These are phyloP conservation scores for Globodera rostochiensis DNA, from an alignment of 1,140 invertebrate genomes.

Conservation along the genomic window DNA sequence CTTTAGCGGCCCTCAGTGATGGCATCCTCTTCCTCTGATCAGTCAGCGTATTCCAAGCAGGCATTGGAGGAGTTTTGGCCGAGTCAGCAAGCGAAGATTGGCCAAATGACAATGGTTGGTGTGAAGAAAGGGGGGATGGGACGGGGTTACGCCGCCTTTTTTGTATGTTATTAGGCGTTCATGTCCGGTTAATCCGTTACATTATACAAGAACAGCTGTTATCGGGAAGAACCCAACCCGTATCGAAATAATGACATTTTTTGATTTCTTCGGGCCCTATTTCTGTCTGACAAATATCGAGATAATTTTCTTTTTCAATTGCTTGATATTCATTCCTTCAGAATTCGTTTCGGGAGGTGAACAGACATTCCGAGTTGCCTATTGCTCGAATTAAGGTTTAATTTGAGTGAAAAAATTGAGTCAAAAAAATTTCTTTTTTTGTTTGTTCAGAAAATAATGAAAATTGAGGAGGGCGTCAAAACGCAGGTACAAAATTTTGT, in stretches of 20 bases:
- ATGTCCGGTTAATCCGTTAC: too few relatives aligned
- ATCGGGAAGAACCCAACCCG: too few relatives aligned
- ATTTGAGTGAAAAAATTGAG: slow-evolving; percentile 68
- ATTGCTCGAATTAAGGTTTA: slow-evolving; percentile 38
- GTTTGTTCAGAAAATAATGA: slow-evolving; percentile 99
- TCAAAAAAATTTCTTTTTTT: slow-evolving; percentile 70
- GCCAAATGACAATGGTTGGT: slow-evolving; percentile 38
- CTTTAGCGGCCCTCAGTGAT: too few relatives aligned
- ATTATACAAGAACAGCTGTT: too few relatives aligned
- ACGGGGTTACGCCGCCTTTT: too few relatives aligned
- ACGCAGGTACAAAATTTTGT: slow-evolving; percentile 53
- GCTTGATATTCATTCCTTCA: neutral
- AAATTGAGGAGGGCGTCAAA: slow-evolving; percentile 96
- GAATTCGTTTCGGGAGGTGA: slow-evolving; percentile 42
- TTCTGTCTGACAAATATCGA: neutral
- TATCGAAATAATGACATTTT: neutral
- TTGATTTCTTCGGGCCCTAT: neutral
- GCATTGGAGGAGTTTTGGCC: slow-evolving; percentile 40
- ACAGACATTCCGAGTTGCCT: slow-evolving; percentile 34
- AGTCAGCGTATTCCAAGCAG: neutral
- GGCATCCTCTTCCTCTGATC: neutral
- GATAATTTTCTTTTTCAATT: too few relatives aligned
- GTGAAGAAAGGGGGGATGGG: too few relatives aligned
- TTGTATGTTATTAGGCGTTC: too few relatives aligned
- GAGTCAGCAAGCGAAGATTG: slow-evolving; percentile 40